Evolutionary conservation across 2,113 vertebrate species (phyloP).

Genomic region (Equus przewalskii): DNA sequence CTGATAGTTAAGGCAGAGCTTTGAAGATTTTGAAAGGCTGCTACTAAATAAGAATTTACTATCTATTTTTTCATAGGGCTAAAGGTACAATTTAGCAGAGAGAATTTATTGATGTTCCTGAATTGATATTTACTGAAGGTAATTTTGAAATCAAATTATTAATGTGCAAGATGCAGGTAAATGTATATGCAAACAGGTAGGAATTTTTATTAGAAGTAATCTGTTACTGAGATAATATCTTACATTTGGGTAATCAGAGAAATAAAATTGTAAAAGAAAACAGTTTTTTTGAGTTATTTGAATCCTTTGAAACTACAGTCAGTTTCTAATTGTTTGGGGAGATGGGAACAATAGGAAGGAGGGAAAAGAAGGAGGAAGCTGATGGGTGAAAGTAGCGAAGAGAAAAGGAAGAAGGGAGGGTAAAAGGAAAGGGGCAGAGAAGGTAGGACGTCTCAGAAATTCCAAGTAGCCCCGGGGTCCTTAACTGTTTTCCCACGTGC

Average conservation of each 20-base stretch:
- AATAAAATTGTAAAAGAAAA: background rate
- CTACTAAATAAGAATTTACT: background rate
- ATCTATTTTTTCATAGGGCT: background rate
- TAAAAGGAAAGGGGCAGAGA: background rate
- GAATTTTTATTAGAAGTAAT: conserved; percentile 35
- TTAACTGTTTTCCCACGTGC: background rate
- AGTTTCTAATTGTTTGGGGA: background rate
- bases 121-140: background rate
- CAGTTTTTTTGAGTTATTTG: background rate
- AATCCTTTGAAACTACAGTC: background rate
- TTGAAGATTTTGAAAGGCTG: conserved; percentile 4
- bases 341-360: background rate
- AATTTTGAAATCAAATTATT: background rate
- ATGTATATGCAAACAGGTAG: background rate
- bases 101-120: background rate
- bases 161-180: background rate
- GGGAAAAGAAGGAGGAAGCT: background rate
- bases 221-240: background rate
- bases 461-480: background rate
- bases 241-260: background rate
- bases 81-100: background rate
- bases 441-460: background rate
- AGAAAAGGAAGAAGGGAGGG: background rate
- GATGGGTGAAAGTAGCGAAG: background rate
- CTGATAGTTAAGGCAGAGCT: background rate